Base-by-base conservation (phyloP, 2,888 invertebrate genomes). In the Rhagonycha lutea region DNA sequence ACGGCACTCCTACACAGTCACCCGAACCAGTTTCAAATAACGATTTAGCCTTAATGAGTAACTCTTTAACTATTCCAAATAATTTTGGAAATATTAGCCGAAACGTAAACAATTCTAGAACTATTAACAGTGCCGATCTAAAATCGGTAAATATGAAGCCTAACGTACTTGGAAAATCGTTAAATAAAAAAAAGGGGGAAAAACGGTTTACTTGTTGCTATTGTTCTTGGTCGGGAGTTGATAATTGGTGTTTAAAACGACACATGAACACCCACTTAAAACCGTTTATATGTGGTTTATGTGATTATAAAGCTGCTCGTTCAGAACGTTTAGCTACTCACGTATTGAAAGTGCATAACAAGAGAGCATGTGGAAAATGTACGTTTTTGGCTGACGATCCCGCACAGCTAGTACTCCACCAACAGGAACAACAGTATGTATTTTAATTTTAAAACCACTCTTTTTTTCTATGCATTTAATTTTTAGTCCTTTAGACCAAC, bases 241-340 rank as follows among this genome's bases (percentile, higher is more conserved):
- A 97, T 89, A 96, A 96, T 87, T 97, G 97, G 97, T 96, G 96
- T 84, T 90, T 97, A 77, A 96, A 97, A 87, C 91, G 97, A 68
- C 97, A 97, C 87, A 91, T 97, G 84, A 97, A 97, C 89, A 97
- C 96, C 47, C 97, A 97, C 88, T 91, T 96, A 86, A 97, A 97
- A 88, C 96, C 96, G 65, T 97, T 95, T 87, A 94, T 95, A 73
- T 97, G 97, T 87, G 93, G 94, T 82, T 90, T 97, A 72, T 97
- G 97, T 89, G 96, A 97, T 87, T 97, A 97, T 89, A 97, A 96
- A 89, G 97, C 97, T 75, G 97, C 97, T 74, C 91, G 97, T 82
- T 95, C 96, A 68, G 97, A 97, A 88, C 91, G 97, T 73, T 90
- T 97, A 77, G 94, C 96, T 79, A 96, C 96, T 8, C 97, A 97